Conservation (phyloP, 2,113 vertebrate genomes). For the Dromiciops gliroides region DNA sequence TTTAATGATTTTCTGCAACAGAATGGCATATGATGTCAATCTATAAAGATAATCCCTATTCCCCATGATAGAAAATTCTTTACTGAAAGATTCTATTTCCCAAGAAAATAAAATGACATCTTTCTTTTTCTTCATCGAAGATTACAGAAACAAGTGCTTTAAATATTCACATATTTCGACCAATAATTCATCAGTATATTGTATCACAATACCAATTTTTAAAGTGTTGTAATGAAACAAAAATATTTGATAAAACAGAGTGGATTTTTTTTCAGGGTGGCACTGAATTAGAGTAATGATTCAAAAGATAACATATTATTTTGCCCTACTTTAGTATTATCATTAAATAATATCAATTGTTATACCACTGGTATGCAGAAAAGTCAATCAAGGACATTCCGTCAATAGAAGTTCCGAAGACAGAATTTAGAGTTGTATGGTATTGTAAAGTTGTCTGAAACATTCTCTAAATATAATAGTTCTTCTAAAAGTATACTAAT, state of each 20-base stretch:
- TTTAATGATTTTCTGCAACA: background rate
- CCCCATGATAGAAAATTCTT: background rate
- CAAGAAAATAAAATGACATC: background rate
- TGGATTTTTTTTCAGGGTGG: background rate
- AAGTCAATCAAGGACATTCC: background rate
- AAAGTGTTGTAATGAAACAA: background rate
- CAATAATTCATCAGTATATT: background rate
- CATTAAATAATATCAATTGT: background rate
- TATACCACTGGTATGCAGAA: background rate
- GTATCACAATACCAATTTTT: background rate
- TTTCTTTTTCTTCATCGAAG: background rate
- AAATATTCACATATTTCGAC: background rate
- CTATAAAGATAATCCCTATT: background rate
- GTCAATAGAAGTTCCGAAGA: background rate
- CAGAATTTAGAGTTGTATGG: background rate
- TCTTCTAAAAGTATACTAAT: background rate
- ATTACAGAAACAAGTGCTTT: background rate
- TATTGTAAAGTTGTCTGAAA: background rate
- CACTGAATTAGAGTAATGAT: background rate
- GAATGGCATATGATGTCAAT: background rate
- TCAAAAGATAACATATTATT: background rate
- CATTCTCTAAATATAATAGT: background rate
- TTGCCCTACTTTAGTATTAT: background rate
- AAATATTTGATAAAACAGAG: background rate
- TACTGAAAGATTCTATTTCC: background rate